These are phyloP conservation scores for Ellobius talpinus DNA, from an alignment of 2,113 vertebrate species.

Conservation along the genomic window DNA sequence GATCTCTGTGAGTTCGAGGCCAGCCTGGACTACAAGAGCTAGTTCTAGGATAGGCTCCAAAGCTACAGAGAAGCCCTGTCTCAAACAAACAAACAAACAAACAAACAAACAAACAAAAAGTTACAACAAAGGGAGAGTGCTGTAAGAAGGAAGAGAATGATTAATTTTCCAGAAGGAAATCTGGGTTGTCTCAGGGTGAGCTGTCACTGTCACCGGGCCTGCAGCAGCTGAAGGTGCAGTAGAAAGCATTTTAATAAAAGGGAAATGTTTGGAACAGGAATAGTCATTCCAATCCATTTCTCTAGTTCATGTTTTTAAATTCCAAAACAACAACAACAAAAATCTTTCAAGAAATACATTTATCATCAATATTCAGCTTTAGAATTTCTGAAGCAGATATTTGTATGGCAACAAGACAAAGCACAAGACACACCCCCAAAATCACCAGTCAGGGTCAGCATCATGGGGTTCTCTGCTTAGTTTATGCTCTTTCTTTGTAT, in stretches of 20 bases:
- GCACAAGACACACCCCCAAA: neutral
- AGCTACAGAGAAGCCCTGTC: too few species aligned
- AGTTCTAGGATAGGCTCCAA: too few species aligned
- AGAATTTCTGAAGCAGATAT: neutral
- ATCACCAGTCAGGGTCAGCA: neutral
- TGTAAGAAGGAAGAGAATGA: neutral
- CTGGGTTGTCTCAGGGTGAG: neutral
- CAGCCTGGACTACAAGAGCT: too few species aligned
- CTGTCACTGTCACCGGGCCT: neutral
- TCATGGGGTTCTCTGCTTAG: neutral
- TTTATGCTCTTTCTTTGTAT: neutral
- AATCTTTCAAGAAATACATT: neutral
- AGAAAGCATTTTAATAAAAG: neutral
- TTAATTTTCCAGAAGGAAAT: neutral
- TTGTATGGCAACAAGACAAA: neutral
- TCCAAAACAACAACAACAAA: neutral
- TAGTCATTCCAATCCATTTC: neutral
- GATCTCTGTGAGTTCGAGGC: too few species aligned
- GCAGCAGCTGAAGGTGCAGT: neutral
- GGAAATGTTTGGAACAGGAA: neutral
- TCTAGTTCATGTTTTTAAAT: neutral
- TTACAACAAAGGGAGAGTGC: neutral
- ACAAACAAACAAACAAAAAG: neutral
- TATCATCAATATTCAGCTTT: neutral
- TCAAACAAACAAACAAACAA: too few species aligned